Percentiles rank a stretch among this genome's conserved stretches.
Conservation (phyloP, 2,888 invertebrate species). For the Polydesmus complanatus region DNA sequence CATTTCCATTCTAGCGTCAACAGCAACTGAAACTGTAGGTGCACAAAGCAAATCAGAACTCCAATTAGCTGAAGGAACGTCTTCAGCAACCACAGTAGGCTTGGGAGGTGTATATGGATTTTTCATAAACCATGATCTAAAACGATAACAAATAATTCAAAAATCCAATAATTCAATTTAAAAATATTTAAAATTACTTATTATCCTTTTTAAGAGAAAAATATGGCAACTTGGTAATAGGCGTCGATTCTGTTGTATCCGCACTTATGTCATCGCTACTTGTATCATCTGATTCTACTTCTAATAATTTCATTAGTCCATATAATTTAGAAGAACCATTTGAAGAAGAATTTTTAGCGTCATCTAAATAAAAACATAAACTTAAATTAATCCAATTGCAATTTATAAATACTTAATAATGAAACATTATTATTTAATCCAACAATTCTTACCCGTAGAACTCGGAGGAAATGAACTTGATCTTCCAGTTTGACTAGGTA, state of each 20-base stretch:
- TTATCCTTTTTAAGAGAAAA: background rate
- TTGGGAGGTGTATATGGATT: background rate
- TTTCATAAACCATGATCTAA: background rate
- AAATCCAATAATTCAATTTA: background rate
- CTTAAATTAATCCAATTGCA: background rate
- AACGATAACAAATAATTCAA: background rate
- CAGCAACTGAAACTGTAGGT: constrained; percentile 39
- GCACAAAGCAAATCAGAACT: background rate
- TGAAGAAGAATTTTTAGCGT: background rate
- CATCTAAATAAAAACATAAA: background rate
- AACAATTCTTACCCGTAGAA: background rate
- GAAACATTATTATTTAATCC: background rate
- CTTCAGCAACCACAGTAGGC: background rate
- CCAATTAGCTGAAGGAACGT: background rate
- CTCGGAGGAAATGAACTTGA: background rate
- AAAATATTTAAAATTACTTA: background rate
- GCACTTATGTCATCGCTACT: constrained; percentile 5
- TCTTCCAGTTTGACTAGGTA: background rate
- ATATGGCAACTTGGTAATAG: background rate
- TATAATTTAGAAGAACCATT: background rate
- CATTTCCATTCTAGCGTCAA: constrained; percentile 63
- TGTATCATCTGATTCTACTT: constrained; percentile 9
- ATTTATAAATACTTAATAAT: background rate
- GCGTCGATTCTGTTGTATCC: background rate
- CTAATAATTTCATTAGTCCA: constrained; percentile 2